Base-by-base conservation (phyloP, 2,888 invertebrate genomes). In the Tinea semifulvella region DNA sequence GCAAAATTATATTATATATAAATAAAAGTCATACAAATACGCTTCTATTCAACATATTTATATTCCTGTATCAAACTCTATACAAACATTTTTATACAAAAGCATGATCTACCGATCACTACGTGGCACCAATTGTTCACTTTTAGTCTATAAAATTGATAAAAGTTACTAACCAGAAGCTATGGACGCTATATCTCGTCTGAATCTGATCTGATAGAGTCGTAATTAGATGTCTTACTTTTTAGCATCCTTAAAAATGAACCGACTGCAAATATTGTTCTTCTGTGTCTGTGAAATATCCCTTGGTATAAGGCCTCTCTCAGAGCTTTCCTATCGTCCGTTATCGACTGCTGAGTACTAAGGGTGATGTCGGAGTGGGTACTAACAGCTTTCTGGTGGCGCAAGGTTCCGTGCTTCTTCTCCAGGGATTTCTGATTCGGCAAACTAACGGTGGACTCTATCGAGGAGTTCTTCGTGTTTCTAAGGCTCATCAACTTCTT, bases 221-320 rank as follows among this genome's bases (percentile, higher is more conserved):
- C 89, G 59, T 90, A 89, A 65, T 89, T 89, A 48, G 89, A 88
- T 58, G 89, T 89, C 65, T 88, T 88, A 61, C 86, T 87, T 56
- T 87, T 84, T 52, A 90, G 68, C 89, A 90, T 89, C 52, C 89
- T 83, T 47, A 90, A 74, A 63, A 90, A 90, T 40, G 89, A 89
- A 43, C 89, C 89, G 45, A 90, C 84, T 5, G 89, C 90, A 62
- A 90, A 89, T 54, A 90, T 90, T 48, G 89, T 89, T 61, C 89
- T 81, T 51, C 90, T 79, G 70, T 90, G 89, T 53, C 89, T 85
- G 76, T 89, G 89, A 66, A 90, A 88, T 62, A 90, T 90, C 68
- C 89, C 89, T 71, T 89, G 88, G 65, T 90, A 90, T 55, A 90
- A 74, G 49, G 89, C 89, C 63, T 89, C 89, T 51, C 90, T 77